These are phyloP conservation scores for Drosophila leonis DNA, from an alignment of 2,888 invertebrate species.

Conservation along the genomic window DNA sequence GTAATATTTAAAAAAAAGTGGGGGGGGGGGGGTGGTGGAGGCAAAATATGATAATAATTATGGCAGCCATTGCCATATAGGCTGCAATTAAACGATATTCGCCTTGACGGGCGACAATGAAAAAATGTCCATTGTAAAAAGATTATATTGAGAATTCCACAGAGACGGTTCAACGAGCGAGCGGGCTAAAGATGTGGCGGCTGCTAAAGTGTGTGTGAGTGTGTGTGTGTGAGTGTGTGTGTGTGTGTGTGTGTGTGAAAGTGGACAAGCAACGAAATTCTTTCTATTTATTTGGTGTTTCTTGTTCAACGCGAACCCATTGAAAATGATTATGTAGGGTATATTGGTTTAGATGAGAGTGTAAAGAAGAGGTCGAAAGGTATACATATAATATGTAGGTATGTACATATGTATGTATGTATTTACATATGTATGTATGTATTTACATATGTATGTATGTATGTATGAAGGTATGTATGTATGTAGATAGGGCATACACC, in stretches of 20 bases:
- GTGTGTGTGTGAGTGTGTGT: constrained; percentile 19
- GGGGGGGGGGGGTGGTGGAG: background rate
- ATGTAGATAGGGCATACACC: no score
- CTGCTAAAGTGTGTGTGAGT: constrained; percentile 12
- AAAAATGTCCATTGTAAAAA: constrained; percentile 49
- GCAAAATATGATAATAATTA: constrained; percentile 28
- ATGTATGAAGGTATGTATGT: no score
- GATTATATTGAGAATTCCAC: constrained; percentile 31
- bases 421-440: background rate
- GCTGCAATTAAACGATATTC: constrained; percentile 24
- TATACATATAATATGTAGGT: background rate
- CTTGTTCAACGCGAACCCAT: background rate
- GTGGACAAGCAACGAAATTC: constrained; percentile 57
- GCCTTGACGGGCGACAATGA: constrained; percentile 48
- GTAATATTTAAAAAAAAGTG: constrained; percentile 22
- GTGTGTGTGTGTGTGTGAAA: constrained; percentile 41
- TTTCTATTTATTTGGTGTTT: constrained; percentile 47
- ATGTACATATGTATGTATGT: background rate
- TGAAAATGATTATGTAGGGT: background rate
- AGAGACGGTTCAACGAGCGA: constrained; percentile 50
- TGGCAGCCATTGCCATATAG: constrained; percentile 9
- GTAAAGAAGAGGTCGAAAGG: background rate
- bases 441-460: no score
- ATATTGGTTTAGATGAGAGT: background rate
- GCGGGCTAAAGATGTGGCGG: constrained; percentile 14